Percentiles rank a stretch among this genome's conserved stretches.
phyloP scores from a whole-genome alignment of 2,113 vertebrate species.

The Pycnonotus jocosus region DNA sequence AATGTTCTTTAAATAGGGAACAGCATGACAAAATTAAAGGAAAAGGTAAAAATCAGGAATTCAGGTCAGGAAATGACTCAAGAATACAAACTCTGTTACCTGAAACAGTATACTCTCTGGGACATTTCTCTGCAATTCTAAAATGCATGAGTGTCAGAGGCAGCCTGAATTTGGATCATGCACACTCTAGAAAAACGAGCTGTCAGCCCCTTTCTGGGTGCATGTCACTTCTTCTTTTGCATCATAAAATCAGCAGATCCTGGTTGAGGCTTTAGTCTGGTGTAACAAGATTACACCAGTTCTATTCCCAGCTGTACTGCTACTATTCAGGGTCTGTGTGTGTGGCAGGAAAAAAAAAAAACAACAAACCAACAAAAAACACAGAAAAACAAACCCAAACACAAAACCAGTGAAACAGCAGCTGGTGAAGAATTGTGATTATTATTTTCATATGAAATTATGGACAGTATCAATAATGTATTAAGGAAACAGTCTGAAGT shows the following conservation, averaged over 20 bases:
- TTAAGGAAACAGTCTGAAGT: neutral
- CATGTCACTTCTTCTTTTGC: neutral
- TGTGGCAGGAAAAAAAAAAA: neutral
- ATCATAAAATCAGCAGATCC: neutral
- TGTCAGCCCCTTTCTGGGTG: neutral
- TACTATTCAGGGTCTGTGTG: neutral
- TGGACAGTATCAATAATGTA: neutral
- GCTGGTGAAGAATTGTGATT: neutral
- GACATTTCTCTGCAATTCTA: neutral
- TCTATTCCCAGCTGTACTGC: neutral
- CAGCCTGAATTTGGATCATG: neutral
- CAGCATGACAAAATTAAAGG: neutral
- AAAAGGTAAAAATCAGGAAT: neutral
- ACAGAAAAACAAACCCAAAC: neutral
- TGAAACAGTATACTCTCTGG: neutral
- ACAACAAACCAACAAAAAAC: neutral
- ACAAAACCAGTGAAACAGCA: neutral
- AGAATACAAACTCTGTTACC: neutral
- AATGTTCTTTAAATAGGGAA: neutral
- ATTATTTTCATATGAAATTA: neutral
- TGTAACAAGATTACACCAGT: neutral
- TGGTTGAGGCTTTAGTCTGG: neutral
- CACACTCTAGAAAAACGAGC: accelerated
- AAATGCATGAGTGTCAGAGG: neutral
- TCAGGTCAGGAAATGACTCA: neutral